phyloP scores from a whole-genome alignment of 2,888 invertebrate species.

The Cylloceria caligata region DNA sequence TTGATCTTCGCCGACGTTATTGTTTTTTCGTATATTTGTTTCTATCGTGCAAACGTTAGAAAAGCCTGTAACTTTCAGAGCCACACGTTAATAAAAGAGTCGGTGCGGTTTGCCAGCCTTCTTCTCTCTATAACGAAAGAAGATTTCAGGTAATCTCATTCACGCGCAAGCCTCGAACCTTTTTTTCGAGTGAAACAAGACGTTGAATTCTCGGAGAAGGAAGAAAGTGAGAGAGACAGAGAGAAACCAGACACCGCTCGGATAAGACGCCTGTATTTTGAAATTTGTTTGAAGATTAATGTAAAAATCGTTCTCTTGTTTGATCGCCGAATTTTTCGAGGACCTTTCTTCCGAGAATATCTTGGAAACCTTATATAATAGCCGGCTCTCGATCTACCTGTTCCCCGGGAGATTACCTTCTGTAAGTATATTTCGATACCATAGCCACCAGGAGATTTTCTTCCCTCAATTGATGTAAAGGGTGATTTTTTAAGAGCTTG shows the following conservation, averaged over 20 bases:
- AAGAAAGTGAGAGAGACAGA: constrained; percentile 17
- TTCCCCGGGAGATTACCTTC: constrained; percentile 24
- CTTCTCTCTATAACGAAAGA: constrained; percentile 33
- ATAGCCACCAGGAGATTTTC: constrained; percentile 23
- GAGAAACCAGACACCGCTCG: constrained; percentile 20
- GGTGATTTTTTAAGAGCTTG: no score
- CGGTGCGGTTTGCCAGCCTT: constrained; percentile 46
- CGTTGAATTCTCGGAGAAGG: constrained; percentile 20
- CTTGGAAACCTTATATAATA: constrained; percentile 37
- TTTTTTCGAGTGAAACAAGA: constrained; percentile 40
- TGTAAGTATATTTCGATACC: constrained; percentile 1
- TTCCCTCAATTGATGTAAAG: constrained; percentile 30
- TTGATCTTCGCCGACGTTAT: constrained; percentile 61
- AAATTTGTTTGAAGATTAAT: constrained; percentile 57
- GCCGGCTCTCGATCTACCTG: constrained; percentile 43
- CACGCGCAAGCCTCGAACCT: constrained; percentile 24
- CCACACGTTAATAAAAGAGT: constrained; percentile 51
- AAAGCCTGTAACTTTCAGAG: constrained; percentile 58
- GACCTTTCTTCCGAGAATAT: constrained; percentile 59
- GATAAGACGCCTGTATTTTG: constrained; percentile 42
- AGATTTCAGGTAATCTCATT: constrained; percentile 65
- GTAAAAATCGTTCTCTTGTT: constrained; percentile 49
- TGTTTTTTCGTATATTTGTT: constrained; percentile 40
- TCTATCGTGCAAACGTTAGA: constrained; percentile 54
- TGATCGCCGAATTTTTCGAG: constrained; percentile 56